Evolutionary conservation across 2,797 vertebrate species (phyloP), one percentile per base, ranked within the genome.

Genomic region (Pseudomugil gertrudae): DNA sequence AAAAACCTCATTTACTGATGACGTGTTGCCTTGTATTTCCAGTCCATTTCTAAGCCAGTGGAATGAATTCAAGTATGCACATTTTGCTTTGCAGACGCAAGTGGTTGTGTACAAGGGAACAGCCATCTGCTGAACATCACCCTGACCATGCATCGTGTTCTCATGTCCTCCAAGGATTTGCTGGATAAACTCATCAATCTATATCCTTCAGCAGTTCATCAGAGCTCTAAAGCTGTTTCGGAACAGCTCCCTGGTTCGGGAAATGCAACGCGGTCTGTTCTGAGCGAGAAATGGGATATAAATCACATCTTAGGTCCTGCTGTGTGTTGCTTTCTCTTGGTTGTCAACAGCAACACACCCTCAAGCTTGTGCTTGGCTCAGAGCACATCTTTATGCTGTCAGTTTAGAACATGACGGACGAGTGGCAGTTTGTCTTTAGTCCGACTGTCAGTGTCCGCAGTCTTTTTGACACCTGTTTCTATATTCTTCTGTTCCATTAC

Each of bases 121-220:
- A 94, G 89, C 83, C 96, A 98, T 58, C 89, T 98, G 80, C 67
- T 98, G 81, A 96, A 96, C 87, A 95, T 97, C 85, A 94, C 93
- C 81, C 90, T 99, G 84, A 95, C 96, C 78, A 98, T 98, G 97
- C 97, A 99, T 77, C 94, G 95, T 6, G 91, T 96, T 72, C 86
- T 97, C 90, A 93, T 98, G 85, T 95, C 96, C 62, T 97, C 97
- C 58, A 90, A 93, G 0, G 96, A 98, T 10, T 94, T 99, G 83
- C 95, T 99, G 68, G 95, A 92, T 63, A 98, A 94, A 76, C 91
- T 99, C 5, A 84, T 94, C 78, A 33, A 88, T 73, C 92, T 96
- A 99, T 99, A 98, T 99, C 97, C 96, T 98, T 96, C 87, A 26
- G 0, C 48, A 45, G 48, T 24, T 48, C 19, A 4, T 47, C 60